phyloP scores from a whole-genome alignment of 2,888 invertebrate species.

The Lepetodrilus schrolli region DNA sequence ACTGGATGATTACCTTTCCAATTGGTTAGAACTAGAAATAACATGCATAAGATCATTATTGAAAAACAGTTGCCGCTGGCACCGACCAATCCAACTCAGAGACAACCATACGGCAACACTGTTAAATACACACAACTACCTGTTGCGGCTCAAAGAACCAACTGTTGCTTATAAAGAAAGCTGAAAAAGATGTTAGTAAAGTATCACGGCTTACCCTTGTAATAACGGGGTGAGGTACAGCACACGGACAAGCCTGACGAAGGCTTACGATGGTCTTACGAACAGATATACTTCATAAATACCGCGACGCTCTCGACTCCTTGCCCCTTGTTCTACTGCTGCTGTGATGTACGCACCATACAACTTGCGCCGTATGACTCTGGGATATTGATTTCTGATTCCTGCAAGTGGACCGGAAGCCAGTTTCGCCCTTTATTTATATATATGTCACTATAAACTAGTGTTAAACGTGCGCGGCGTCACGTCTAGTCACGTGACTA shows the following conservation, averaged over 20 bases:
- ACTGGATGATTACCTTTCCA: no score
- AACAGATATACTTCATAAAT: neutral
- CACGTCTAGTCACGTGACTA: neutral
- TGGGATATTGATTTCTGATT: constrained; percentile 4
- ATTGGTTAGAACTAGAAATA: no score
- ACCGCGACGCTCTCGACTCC: neutral
- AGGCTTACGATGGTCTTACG: neutral
- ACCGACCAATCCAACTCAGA: no score
- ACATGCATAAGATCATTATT: no score
- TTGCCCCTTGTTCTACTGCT: neutral
- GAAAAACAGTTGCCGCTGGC: no score
- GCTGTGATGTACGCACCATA: neutral
- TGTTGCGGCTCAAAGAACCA: no score
- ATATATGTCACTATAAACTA: constrained; percentile 1
- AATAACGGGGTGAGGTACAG: neutral
- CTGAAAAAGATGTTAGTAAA: no score
- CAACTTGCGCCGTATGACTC: neutral
- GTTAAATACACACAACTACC: no score
- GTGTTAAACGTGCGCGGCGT: neutral
- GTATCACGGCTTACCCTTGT: neutral
- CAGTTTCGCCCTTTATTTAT: neutral
- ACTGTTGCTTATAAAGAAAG: no score
- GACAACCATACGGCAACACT: no score
- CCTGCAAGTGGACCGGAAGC: constrained; percentile 17
- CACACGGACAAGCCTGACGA: neutral